Base-by-base conservation (phyloP, 2,797 vertebrate genomes). In the Tragopan temminckii region DNA sequence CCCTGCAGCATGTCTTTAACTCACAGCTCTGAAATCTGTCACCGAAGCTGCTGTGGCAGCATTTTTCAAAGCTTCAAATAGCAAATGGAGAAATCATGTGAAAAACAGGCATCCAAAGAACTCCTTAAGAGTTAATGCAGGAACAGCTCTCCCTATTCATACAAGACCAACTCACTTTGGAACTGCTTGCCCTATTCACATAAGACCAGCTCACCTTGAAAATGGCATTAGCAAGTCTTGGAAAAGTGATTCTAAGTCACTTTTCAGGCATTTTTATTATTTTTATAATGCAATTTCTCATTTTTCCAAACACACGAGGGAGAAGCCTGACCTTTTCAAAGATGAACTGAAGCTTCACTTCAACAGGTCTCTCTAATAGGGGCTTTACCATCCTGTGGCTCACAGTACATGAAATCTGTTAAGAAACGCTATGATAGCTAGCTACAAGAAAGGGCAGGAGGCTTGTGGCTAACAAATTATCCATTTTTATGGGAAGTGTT, bases 291-390 rank as follows among this genome's bases (percentile, higher is more conserved):
- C 6, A 2, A 50, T 70, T 2, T 2, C 7, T 87, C 57, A n/a
- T 87, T 92, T 93, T 91, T 63, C n/a, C 45, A 75, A 89, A 78
- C 29, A 58, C 76, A 29, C 29, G 33, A 87, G 71, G 58, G 69
- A 89, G 38, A 93, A 90, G 36, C 38, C 64, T 96, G 95, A 93
- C 94, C 87, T 94, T 95, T 94, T 87, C 76, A 68, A 89, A 92
- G 89, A 63, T 4, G 10, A 90, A 68, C 59, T 74, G 80, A 76
- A 88, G 78, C 55, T 91, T 77, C 29, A 5, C 57, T 68, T 17
- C 71, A 91, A 40, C 20, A 20, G 31, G 40, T 78, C 58, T 87
- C 72, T 50, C 89, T 95, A 85, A 82, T 20, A 76, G 76, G 45
- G 62, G 50, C 42, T 87, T 94, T 92, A 35, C 66, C n/a, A 52